Evolutionary conservation across 2,888 invertebrate genomes (phyloP).

Genomic region (Epicampocera succincta): DNA sequence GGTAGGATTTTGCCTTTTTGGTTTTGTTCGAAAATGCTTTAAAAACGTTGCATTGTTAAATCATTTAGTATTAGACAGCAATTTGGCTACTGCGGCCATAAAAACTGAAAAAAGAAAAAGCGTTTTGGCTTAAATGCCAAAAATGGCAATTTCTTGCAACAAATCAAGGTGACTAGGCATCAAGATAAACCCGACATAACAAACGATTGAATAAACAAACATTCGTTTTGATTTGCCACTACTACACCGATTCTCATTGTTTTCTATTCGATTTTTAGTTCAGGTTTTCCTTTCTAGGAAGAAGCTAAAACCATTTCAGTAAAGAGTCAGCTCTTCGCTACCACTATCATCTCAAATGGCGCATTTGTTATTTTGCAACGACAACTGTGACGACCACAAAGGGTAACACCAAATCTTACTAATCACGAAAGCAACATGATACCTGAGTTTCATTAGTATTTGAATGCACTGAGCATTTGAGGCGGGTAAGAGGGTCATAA

Average conservation of each 20-base stretch:
- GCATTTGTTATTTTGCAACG: neutral
- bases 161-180: slow-evolving; percentile 81
- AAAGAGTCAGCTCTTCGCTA: no score
- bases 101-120: slow-evolving; percentile 19
- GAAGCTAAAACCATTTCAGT: slow-evolving; percentile 10
- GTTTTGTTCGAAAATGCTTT: slow-evolving; percentile 24
- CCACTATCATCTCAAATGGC: no score
- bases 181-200: slow-evolving; percentile 79
- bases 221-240: slow-evolving; percentile 64
- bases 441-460: no score
- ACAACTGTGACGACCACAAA: neutral
- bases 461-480: no score
- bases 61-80: slow-evolving; percentile 48
- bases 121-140: slow-evolving; percentile 75
- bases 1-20: slow-evolving; percentile 24
- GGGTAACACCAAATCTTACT: no score
- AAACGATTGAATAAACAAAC: slow-evolving; percentile 76
- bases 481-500: no score
- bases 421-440: no score
- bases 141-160: slow-evolving; percentile 79
- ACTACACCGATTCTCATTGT: slow-evolving; percentile 55
- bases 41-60: slow-evolving; percentile 38
- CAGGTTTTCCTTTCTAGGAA: slow-evolving; percentile 2
- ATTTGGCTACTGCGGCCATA: slow-evolving; percentile 57
- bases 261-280: slow-evolving; percentile 35